phyloP scores from a whole-genome alignment of 1,140 invertebrate genomes.

The Drosophila repleta region DNA sequence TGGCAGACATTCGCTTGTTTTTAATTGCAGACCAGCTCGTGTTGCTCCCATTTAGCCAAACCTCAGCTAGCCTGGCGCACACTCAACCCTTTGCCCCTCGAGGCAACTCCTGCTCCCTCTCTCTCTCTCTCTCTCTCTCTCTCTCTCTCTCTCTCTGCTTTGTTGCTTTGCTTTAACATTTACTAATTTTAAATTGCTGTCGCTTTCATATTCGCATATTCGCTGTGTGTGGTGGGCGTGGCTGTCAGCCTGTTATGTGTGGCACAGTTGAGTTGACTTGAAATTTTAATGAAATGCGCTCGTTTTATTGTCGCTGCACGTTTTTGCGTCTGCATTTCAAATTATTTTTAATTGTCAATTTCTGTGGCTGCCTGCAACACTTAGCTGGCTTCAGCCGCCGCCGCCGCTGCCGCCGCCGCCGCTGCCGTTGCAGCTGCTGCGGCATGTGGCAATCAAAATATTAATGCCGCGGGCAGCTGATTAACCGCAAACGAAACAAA shows the following conservation, averaged over 20 bases:
- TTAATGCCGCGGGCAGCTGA: conserved; percentile 73
- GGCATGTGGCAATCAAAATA: conserved; percentile 67
- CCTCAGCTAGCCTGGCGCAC: conserved; percentile 21
- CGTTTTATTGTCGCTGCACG: conserved; percentile 41
- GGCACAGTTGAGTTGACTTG: conserved; percentile 68
- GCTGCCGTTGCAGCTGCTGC: conserved; percentile 15
- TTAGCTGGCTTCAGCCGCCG: conserved; percentile 2
- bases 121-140: background rate
- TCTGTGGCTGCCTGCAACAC: conserved; percentile 30
- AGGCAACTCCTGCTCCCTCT: background rate
- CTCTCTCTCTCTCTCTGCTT: background rate
- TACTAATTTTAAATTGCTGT: conserved; percentile 78
- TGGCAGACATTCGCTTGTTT: conserved; percentile 27
- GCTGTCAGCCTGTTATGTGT: conserved; percentile 35
- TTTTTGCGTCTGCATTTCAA: conserved; percentile 67
- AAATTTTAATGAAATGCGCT: conserved; percentile 78
- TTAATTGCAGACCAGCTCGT: conserved; percentile 71
- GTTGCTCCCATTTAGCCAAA: conserved; percentile 57
- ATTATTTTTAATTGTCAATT: conserved; percentile 81
- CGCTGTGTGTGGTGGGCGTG: conserved; percentile 13
- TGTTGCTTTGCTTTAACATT: conserved; percentile 63
- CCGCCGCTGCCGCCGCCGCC: conserved; percentile 13
- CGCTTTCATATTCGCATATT: conserved; percentile 15
- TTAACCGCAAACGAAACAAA: conserved; percentile 71
- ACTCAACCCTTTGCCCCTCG: background rate